Conservation (phyloP, 1,140 invertebrate species). For the Atopsyche davidsoni region DNA sequence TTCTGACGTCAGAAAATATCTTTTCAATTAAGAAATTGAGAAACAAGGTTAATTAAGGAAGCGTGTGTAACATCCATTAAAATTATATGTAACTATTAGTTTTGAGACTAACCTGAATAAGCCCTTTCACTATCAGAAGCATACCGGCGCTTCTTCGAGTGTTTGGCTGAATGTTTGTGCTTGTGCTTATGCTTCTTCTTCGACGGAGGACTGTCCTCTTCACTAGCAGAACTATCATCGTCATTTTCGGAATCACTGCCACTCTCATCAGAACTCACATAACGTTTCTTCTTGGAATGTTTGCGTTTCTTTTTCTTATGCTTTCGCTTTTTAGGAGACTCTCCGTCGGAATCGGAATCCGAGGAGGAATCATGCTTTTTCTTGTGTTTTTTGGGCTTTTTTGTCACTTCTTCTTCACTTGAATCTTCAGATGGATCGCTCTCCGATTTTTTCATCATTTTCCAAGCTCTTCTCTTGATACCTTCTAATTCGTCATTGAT, state of each 20-base stretch:
- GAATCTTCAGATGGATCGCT: constrained; percentile 42
- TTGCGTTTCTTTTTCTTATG: constrained; percentile 49
- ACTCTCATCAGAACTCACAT: constrained; percentile 32
- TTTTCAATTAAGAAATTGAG: neutral
- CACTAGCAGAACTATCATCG: constrained; percentile 35
- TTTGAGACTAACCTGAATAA: constrained; percentile 34
- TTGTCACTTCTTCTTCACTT: constrained; percentile 36
- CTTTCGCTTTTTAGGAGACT: constrained; percentile 42
- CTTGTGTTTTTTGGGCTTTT: constrained; percentile 39
- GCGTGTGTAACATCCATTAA: no score
- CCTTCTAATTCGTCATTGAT: no score
- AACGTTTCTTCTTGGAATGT: constrained; percentile 42
- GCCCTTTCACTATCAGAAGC: constrained; percentile 30
- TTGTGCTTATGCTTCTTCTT: constrained; percentile 45
- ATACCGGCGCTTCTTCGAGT: constrained; percentile 9
- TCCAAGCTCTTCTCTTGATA: no score
- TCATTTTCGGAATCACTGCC: constrained; percentile 32
- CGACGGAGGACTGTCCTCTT: constrained; percentile 38
- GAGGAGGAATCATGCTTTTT: constrained; percentile 39
- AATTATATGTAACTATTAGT: neutral
- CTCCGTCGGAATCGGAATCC: constrained; percentile 40
- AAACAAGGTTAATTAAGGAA: neutral
- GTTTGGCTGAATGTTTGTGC: constrained; percentile 36
- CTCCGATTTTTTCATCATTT: constrained; percentile 40
- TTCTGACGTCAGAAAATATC: neutral